A percentile compares a stretch with the other conserved stretches of the same genome.
phyloP scores from a whole-genome alignment of 1,140 invertebrate species.

The Leptinotarsa texana region DNA sequence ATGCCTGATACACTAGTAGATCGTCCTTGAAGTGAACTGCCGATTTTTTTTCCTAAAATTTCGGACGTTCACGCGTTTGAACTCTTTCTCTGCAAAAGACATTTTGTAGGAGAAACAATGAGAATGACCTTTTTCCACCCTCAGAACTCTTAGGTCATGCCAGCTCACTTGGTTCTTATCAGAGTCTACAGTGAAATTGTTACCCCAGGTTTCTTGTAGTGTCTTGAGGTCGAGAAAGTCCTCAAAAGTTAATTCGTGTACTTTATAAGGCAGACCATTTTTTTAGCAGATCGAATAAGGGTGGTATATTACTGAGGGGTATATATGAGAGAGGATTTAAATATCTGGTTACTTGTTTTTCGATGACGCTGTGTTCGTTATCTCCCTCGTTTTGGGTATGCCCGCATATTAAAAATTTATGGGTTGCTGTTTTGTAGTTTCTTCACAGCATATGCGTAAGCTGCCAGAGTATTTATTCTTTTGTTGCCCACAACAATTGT shows the following conservation, averaged over 20 bases:
- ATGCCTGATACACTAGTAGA: background rate
- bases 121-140: constrained; percentile 15
- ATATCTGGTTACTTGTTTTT: constrained; percentile 37
- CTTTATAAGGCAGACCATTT: constrained; percentile 41
- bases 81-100: background rate
- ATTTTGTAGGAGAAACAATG: background rate
- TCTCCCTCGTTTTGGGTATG: constrained; percentile 51
- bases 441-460: constrained; percentile 50
- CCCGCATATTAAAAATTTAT: constrained; percentile 50
- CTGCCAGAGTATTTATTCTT: constrained; percentile 54
- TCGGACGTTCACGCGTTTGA: background rate
- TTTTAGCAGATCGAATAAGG: constrained; percentile 45
- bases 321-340: constrained; percentile 34
- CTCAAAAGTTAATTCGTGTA: constrained; percentile 18
- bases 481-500: constrained; percentile 56
- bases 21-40: background rate
- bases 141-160: constrained; percentile 16
- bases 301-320: constrained; percentile 26
- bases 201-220: constrained; percentile 10
- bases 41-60: background rate
- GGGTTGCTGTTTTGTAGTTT: constrained; percentile 40
- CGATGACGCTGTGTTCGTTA: constrained; percentile 45
- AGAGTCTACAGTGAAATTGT: constrained; percentile 4
- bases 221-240: constrained; percentile 11
- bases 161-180: constrained; percentile 11